These are phyloP conservation scores for Numenius arquata DNA, from an alignment of 2,113 vertebrate genomes.

Conservation along the genomic window DNA sequence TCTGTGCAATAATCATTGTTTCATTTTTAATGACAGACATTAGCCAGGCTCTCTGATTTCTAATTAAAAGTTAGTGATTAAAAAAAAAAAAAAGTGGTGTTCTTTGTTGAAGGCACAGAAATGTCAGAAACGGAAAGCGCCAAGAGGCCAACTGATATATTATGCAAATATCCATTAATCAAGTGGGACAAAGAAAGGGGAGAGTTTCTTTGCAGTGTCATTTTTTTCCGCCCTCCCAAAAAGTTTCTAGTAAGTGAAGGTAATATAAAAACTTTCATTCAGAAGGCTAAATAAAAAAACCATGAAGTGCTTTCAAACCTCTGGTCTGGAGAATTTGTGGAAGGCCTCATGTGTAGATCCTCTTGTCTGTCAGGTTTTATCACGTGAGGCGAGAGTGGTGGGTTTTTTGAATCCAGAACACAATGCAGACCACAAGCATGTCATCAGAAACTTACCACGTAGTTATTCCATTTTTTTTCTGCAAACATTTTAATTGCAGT, in stretches of 20 bases:
- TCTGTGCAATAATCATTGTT: not conserved
- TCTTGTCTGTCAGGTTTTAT: not conserved
- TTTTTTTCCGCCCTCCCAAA: not conserved
- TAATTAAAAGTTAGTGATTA: not conserved
- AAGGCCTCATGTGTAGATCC: not conserved
- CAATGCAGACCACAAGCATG: not conserved
- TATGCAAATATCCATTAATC: not conserved
- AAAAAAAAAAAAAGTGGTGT: not conserved
- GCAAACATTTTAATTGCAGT: slow-evolving; percentile 9
- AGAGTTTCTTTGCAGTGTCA: not conserved
- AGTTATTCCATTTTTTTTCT: not conserved
- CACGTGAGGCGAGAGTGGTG: not conserved
- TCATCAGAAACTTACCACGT: not conserved
- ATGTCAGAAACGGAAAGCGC: not conserved
- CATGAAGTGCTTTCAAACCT: not conserved
- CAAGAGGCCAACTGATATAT: not conserved
- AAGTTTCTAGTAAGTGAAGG: not conserved
- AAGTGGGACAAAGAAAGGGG: not conserved
- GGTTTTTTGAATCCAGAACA: not conserved
- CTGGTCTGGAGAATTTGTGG: not conserved
- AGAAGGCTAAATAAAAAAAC: not conserved
- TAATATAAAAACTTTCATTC: not conserved
- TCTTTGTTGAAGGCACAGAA: not conserved
- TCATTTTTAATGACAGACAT: not conserved
- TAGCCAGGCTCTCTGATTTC: not conserved